Conservation (phyloP, 2,113 vertebrate genomes). For the Psammodynastes pulverulentus region DNA sequence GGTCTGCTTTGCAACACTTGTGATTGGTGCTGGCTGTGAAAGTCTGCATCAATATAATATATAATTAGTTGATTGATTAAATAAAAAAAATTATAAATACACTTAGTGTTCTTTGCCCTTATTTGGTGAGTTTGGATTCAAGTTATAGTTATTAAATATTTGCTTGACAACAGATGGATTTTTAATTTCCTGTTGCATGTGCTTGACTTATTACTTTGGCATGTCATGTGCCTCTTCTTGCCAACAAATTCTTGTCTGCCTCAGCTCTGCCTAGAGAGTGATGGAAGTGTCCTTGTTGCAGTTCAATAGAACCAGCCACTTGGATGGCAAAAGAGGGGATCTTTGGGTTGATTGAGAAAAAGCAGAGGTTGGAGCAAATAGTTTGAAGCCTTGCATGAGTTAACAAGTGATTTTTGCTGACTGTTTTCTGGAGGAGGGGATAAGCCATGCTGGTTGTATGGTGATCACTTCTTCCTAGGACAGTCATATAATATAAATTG, state of each 20-base stretch:
- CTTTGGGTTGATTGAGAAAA: neutral
- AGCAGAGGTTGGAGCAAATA: neutral
- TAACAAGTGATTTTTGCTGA: neutral
- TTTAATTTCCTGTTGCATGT: neutral
- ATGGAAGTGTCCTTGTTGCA: neutral
- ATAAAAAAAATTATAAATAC: neutral
- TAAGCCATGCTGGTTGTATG: neutral
- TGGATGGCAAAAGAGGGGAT: neutral
- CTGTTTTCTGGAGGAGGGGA: neutral
- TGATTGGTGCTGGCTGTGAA: neutral
- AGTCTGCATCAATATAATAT: neutral
- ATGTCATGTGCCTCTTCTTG: neutral
- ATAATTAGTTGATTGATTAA: neutral
- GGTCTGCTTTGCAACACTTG: neutral
- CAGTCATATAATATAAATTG: neutral
- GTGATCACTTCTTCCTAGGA: neutral
- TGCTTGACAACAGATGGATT: neutral
- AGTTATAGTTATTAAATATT: neutral
- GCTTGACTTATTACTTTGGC: neutral
- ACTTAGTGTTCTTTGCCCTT: neutral
- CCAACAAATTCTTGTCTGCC: neutral
- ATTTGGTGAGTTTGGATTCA: neutral
- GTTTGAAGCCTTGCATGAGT: neutral
- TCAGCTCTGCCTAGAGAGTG: neutral
- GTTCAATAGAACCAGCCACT: neutral